Percentiles rank a stretch among this genome's conserved stretches.
phyloP scores from a whole-genome alignment of 2,888 invertebrate species.

The Ephialtes manifestator region DNA sequence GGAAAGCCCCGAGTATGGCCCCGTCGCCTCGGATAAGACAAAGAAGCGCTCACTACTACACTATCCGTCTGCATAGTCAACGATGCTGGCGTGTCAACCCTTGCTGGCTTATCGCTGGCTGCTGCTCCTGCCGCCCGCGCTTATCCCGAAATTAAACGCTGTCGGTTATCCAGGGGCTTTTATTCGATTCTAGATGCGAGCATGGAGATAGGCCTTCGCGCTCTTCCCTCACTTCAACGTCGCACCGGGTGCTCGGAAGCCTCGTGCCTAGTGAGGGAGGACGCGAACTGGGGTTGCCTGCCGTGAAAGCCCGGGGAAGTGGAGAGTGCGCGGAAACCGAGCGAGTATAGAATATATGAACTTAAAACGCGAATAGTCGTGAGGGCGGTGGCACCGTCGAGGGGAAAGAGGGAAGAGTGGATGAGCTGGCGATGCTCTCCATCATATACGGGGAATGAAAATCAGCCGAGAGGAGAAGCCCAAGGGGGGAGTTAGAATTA shows the following conservation, averaged over 20 bases:
- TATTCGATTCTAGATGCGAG: conserved; percentile 83
- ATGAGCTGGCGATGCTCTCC: conserved; percentile 66
- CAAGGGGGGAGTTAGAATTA: conserved; percentile 70
- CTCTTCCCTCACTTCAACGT: conserved; percentile 6
- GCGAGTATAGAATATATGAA: conserved; percentile 34
- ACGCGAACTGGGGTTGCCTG: conserved; percentile 51
- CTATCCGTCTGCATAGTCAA: conserved; percentile 29
- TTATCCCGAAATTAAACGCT: conserved; percentile 80
- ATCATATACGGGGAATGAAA: conserved; percentile 76
- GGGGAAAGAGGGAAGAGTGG: conserved; percentile 44
- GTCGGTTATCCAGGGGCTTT: conserved; percentile 78
- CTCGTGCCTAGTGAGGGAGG: conserved; percentile 15
- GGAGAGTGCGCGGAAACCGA: neutral
- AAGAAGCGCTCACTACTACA: conserved; percentile 23
- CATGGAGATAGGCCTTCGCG: conserved; percentile 76
- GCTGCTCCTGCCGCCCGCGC: conserved; percentile 63
- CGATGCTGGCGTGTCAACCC: conserved; percentile 48
- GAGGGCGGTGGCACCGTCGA: conserved; percentile 31
- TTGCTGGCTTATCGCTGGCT: conserved; percentile 60
- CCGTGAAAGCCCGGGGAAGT: conserved; percentile 54
- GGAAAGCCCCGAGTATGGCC: conserved; percentile 36
- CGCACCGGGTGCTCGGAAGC: conserved; percentile 1
- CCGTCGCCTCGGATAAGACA: conserved; percentile 49
- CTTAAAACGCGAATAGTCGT: conserved; percentile 36
- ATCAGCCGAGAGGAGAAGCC: conserved; percentile 80